phyloP scores from a whole-genome alignment of 2,888 invertebrate species.

The Choreutis nemorana region DNA sequence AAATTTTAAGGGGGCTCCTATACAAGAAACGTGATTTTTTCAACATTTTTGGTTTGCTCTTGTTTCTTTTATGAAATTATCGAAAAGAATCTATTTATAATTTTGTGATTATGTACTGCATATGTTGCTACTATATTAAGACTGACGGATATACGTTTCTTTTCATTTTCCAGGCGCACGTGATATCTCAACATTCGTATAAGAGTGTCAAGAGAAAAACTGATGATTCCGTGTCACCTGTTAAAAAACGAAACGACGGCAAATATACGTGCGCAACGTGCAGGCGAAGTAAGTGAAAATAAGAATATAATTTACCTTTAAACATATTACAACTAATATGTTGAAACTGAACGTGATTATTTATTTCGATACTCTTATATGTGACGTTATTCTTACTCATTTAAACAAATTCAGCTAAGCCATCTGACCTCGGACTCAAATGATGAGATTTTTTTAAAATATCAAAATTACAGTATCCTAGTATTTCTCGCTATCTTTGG shows the following conservation, averaged over 20 bases:
- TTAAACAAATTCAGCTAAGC: too few species aligned
- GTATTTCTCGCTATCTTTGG: constrained; percentile 2
- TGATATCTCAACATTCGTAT: constrained; percentile 52
- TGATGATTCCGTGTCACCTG: constrained; percentile 17
- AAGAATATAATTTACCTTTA: not conserved
- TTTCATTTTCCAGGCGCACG: constrained; percentile 48
- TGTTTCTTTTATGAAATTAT: too few species aligned
- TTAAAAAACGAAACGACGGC: constrained; percentile 15
- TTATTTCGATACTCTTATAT: too few species aligned
- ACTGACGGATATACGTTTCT: not conserved
- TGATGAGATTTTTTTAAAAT: too few species aligned
- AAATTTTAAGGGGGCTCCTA: too few species aligned
- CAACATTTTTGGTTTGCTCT: too few species aligned
- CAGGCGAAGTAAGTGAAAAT: constrained; percentile 33
- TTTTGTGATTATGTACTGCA: not conserved
- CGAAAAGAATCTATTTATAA: too few species aligned
- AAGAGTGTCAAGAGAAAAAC: constrained; percentile 36
- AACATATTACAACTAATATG: too few species aligned
- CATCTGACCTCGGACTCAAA: too few species aligned
- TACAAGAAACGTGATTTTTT: too few species aligned
- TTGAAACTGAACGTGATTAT: too few species aligned
- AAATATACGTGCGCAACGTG: constrained; percentile 34
- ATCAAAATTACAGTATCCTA: not conserved
- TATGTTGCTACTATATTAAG: not conserved
- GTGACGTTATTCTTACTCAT: too few species aligned